Conservation (phyloP, 2,113 vertebrate species). For the Mobula hypostoma region DNA sequence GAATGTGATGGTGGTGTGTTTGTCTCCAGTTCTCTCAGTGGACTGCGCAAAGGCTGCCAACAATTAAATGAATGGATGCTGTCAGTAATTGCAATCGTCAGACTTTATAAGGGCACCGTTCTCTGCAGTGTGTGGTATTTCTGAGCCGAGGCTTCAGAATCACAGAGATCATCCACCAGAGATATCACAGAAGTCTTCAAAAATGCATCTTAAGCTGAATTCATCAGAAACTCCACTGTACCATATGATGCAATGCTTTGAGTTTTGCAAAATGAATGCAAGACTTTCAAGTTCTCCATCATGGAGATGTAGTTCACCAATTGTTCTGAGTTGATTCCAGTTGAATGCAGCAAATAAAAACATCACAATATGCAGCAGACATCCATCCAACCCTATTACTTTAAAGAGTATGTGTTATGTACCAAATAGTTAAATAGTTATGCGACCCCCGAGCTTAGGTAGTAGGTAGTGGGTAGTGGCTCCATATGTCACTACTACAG, state of each 20-base stretch:
- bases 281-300: too few species aligned
- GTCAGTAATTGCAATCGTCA: conserved; percentile 31
- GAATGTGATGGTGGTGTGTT: neutral
- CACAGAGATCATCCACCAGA: neutral
- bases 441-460: too few species aligned
- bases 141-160: neutral
- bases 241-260: neutral
- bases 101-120: conserved; percentile 6
- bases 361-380: neutral
- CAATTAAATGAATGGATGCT: conserved; percentile 32
- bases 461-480: too few species aligned
- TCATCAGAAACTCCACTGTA: neutral
- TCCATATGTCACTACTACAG: too few species aligned
- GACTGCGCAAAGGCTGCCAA: conserved; percentile 26
- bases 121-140: neutral
- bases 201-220: neutral
- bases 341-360: too few species aligned
- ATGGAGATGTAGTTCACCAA: neutral
- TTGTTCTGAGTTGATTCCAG: neutral
- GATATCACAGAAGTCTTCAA: neutral
- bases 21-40: neutral
- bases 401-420: neutral
- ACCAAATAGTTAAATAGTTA: too few species aligned
- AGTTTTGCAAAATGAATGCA: neutral
- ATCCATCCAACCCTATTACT: too few species aligned